A percentile compares a stretch with the other conserved stretches of the same genome.
These are phyloP conservation scores for Agrochola macilenta DNA, from an alignment of 2,888 invertebrate species.

Conservation along the genomic window DNA sequence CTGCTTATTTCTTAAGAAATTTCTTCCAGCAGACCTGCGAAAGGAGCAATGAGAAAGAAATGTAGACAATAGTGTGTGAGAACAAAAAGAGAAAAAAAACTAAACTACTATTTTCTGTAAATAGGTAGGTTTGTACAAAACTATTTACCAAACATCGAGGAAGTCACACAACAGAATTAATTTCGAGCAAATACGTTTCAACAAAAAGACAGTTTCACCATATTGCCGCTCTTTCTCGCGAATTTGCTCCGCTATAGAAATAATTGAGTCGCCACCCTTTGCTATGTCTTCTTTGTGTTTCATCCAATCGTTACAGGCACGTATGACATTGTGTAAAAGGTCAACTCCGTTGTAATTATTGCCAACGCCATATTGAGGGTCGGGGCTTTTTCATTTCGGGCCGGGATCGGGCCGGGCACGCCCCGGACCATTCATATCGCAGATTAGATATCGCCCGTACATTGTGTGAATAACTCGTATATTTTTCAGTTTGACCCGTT, in stretches of 20 bases:
- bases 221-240: conserved; percentile 33
- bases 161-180: conserved; percentile 24
- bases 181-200: conserved; percentile 27
- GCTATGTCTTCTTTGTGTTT: conserved; percentile 37
- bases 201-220: conserved; percentile 33
- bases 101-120: no score
- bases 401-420: conserved; percentile 57
- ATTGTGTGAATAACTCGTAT: conserved; percentile 69
- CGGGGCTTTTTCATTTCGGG: conserved; percentile 73
- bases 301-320: conserved; percentile 61
- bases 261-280: conserved; percentile 64
- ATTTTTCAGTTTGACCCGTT: conserved; percentile 61
- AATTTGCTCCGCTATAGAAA: conserved; percentile 49
- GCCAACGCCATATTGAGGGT: conserved; percentile 71
- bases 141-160: background rate
- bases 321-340: conserved; percentile 68
- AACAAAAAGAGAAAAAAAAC: no score
- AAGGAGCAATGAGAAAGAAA: no score
- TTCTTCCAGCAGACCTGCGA: no score
- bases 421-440: conserved; percentile 72
- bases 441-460: conserved; percentile 75
- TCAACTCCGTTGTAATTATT: conserved; percentile 73
- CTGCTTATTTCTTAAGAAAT: no score
- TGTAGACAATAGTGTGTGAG: no score
- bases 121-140: no score